Base-by-base conservation (phyloP, 1,140 invertebrate species). In the Carposina sasakii region DNA sequence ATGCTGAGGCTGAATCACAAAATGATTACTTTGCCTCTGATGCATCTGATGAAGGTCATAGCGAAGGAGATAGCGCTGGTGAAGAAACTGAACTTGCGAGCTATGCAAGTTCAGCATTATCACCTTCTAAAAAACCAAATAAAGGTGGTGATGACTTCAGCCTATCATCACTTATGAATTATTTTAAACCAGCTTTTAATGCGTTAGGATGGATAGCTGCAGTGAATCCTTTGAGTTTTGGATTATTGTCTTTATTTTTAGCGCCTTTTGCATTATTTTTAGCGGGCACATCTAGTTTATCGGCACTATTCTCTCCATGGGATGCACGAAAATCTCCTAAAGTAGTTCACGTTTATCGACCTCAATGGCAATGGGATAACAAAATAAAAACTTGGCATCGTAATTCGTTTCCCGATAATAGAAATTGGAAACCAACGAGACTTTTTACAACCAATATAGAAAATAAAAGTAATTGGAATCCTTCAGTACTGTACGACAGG, bases 191-290 rank as follows among this genome's bases (percentile, higher is more conserved):
- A 4, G 71, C 71, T n/a, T 40, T 81, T 31, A 69, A 55, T 46
- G 70, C 60, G 20, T 66, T 84, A 40, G 67, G 63, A 50, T 84
- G 76, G 77, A 41, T 84, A 49, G 63, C 71, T 3, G 64, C 72
- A 1, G 57, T 83, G n/a, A 83, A 67, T 62, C 81, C 81, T 5
- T 58, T 81, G 12, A 73, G 63, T 54, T 72, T 81, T 57, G 67
- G 75, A 16, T 57, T 78, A 5, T 44, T 84, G 47, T 75, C 76
- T 1, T 57, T 81, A 33, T 43, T 84, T 15, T 50, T 84, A 51
- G 64, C 81, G 2, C 81, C 81, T 2, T 15, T 84, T 5, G 67
- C 71, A n/a, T 57, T 84, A 44, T 42, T 81, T 22, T 67, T 84
- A 40, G 73, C 77, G 19, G 71, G 71, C 1, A 57, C 64, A 9